Base-by-base conservation (phyloP, 1,140 invertebrate genomes). In the Helicoverpa armigera region DNA sequence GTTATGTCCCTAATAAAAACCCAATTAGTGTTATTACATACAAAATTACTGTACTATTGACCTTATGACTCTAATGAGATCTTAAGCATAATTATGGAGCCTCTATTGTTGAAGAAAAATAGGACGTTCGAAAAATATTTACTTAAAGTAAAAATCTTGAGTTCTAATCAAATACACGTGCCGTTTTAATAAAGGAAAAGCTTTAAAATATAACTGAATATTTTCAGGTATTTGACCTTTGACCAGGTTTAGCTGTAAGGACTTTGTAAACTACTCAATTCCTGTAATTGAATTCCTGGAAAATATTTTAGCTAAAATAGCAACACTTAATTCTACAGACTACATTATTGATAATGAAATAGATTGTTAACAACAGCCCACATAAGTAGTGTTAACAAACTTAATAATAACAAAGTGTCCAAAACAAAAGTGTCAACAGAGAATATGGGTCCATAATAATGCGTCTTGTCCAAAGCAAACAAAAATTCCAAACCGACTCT, bases 1-100 rank as follows among this genome's bases (percentile, higher is more conserved):
- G 75, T 77, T 67, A 77, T 77, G 60, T 67, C 14, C 48, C 48
- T 65, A 77, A 77, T 77, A 77, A 31, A 67, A 77, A 77, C 51
- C 31, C 75, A 63, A 77, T 77, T 77, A 65, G 60, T 53, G 61
- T 65, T 77, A 77, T 77, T 77, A 54, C 50, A 77, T 53, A 23
- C 60, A n/a, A 67, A 65, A 65, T 77, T 50, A 54, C 54, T 54
- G 18, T 67, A 65, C 23, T n/a, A 35, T 65, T 51, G 50, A 14
- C 48, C 29, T 53, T 51, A 43, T 51, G 13, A 65, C 61, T 35
- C 23, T 48, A 65, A 77, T 65, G 35, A 18, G 60, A 5, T 14
- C 14, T 61, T 60, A n/a, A 50, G 51, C 14, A 61, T 29, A 63
- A 35, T 43, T 31, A 70, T 70, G 23, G 5, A 12, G n/a, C 12